phyloP scores from a whole-genome alignment of 2,113 vertebrate genomes.

The Budorcas taxicolor region DNA sequence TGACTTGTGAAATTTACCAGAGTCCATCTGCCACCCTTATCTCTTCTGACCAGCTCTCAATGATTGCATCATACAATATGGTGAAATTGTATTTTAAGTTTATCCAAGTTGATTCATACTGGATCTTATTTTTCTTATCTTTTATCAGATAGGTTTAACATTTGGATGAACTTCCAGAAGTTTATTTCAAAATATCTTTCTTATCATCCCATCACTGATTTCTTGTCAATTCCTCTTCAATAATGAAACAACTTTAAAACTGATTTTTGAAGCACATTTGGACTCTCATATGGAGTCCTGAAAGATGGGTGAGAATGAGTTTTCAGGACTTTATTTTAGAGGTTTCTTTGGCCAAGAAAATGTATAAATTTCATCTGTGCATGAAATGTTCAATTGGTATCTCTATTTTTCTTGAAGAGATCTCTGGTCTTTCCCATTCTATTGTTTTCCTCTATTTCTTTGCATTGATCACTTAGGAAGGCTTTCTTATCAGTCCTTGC shows the following conservation, averaged over 20 bases:
- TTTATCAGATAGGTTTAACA: constrained; percentile 17
- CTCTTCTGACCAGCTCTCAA: neutral
- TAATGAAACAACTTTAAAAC: neutral
- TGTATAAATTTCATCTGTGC: neutral
- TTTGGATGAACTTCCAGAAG: constrained; percentile 17
- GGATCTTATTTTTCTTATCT: neutral
- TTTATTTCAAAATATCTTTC: constrained; percentile 31
- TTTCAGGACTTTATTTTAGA: neutral
- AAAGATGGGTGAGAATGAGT: neutral
- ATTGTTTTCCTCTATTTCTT: neutral
- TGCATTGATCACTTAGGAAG: neutral
- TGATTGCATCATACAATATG: constrained; percentile 16
- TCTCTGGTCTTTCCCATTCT: neutral
- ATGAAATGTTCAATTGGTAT: neutral
- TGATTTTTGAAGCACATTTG: neutral
- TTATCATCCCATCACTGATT: neutral
- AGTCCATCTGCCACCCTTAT: neutral
- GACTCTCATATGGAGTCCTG: neutral
- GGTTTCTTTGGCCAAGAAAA: neutral
- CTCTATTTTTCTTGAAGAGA: neutral
- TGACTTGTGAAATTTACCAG: neutral
- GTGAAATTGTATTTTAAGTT: constrained; percentile 7
- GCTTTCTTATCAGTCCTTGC: neutral
- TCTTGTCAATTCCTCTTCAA: neutral
- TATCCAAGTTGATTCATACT: neutral